Base-by-base conservation (phyloP, 37 sponge, comb jelly and placozoan species). In the Spongia lamella region DNA sequence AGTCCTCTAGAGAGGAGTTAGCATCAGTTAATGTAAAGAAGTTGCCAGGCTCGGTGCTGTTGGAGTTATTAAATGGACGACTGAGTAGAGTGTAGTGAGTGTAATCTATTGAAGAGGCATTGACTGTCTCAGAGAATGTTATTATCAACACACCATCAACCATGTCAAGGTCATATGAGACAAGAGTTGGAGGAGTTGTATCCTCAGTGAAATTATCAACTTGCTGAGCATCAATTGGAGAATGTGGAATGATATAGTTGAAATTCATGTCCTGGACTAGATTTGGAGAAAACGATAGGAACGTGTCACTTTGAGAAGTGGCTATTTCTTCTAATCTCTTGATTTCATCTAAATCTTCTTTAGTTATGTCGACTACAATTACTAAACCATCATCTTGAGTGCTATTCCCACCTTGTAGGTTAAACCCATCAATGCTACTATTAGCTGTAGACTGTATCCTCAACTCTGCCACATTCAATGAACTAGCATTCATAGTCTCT, bases 121-220 rank as follows among this genome's bases (percentile, higher is more conserved):
- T 81, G 0, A 94, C 92, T 16, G 95, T 85, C 61, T 94, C 95
- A 9, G 87, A 82, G 75, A 94, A 94, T 17, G 83, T 84, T n/a
- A 94, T 37, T 14, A 63, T 38, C 15, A 94, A 53, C 1, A 57
- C 26, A 30, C 86, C 92, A 37, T 63, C n/a, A 54, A 90, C 65
- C 83, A 94, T 74, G 70, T 94, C 95, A 2, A 90, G 79, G 38
- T 81, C 78, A 61, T 79, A 90, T 13, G 79, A 75, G 24, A 87
- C 77, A 1, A 94, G 69, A 20, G 68, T 70, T 31, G 95, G 95
- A 20, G 70, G 76, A 30, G 78, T 87, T 14, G 59, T 77, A 50
- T 94, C 95, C 37, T 74, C 68, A 53, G 66, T 75, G 70, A 94
- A 90, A 15, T 30, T 56, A 21, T 34, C 39, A 16, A 85, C 89